Conservation (phyloP, 2,888 invertebrate genomes). For the Lydus trimaculatus region DNA sequence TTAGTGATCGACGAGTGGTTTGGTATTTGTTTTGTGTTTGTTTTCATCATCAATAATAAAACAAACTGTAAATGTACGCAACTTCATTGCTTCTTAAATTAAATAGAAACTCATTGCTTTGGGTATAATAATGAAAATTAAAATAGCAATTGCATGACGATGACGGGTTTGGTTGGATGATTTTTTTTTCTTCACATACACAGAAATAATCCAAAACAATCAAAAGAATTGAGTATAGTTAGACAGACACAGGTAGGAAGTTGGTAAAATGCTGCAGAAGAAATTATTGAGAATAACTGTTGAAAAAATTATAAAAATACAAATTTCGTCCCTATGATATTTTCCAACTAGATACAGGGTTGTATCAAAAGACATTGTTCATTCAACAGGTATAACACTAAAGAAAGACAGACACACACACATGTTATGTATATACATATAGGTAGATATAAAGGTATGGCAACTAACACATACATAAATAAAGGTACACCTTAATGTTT, state of each 20-base stretch:
- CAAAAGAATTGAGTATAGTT: neutral
- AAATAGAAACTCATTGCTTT: neutral
- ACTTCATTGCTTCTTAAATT: neutral
- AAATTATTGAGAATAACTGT: neutral
- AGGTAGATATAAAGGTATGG: neutral
- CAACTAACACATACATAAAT: neutral
- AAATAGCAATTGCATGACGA: neutral
- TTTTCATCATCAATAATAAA: slow-evolving; percentile 1
- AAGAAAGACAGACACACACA: neutral
- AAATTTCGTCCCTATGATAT: neutral
- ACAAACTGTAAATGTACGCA: neutral
- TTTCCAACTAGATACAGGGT: neutral
- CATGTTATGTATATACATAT: neutral
- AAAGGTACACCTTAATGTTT: slow-evolving; percentile 34
- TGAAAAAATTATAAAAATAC: neutral
- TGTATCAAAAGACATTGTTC: neutral
- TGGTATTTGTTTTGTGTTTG: neutral
- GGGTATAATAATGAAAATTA: neutral
- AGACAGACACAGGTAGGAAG: slow-evolving; percentile 1
- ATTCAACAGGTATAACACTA: slow-evolving; percentile 5
- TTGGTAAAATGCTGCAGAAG: neutral
- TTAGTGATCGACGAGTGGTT: neutral
- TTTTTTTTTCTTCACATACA: neutral
- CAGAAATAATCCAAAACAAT: neutral
- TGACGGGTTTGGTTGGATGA: neutral